phyloP scores from a whole-genome alignment of 2,797 vertebrate genomes.

The Macroramphosus scolopax region DNA sequence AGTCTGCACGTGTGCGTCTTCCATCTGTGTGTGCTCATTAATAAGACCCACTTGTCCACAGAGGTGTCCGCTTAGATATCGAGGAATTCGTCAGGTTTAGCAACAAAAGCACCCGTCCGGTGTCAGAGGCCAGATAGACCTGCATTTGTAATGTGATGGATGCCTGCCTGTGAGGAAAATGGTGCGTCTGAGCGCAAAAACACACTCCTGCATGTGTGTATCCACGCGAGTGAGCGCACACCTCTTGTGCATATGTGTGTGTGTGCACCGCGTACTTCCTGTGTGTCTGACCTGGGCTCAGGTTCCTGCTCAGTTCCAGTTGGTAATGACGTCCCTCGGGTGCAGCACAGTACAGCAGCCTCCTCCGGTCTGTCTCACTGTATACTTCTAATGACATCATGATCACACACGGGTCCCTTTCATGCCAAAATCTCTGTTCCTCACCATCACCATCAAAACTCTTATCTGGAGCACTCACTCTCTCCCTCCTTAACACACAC shows the following conservation, averaged over 20 bases:
- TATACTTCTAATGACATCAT: constrained; percentile 78
- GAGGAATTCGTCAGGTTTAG: constrained; percentile 66
- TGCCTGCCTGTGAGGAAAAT: constrained; percentile 47
- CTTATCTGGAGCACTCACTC: constrained; percentile 39
- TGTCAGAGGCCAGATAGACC: constrained; percentile 61
- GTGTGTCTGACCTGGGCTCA: constrained; percentile 68
- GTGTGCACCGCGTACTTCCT: constrained; percentile 55
- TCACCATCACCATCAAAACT: constrained; percentile 63
- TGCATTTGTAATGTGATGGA: constrained; percentile 70
- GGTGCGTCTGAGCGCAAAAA: constrained; percentile 6
- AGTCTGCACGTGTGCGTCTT: constrained; percentile 23
- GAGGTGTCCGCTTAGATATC: constrained; percentile 69
- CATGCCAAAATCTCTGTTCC: constrained; percentile 71
- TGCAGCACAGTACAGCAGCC: constrained; percentile 57
- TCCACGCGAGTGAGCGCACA: constrained; percentile 6
- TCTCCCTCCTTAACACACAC: constrained; percentile 12
- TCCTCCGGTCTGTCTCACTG: constrained; percentile 72
- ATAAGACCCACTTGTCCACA: constrained; percentile 69
- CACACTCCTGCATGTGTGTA: constrained; percentile 3
- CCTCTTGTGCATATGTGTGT: constrained; percentile 9
- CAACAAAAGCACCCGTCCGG: constrained; percentile 52
- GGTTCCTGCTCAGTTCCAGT: constrained; percentile 69
- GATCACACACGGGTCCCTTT: constrained; percentile 72
- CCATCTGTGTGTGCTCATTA: constrained; percentile 66
- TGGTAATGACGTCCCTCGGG: constrained; percentile 78